These are phyloP conservation scores for Schrankia costaestrigalis DNA, from an alignment of 2,888 invertebrate genomes.

Conservation along the genomic window DNA sequence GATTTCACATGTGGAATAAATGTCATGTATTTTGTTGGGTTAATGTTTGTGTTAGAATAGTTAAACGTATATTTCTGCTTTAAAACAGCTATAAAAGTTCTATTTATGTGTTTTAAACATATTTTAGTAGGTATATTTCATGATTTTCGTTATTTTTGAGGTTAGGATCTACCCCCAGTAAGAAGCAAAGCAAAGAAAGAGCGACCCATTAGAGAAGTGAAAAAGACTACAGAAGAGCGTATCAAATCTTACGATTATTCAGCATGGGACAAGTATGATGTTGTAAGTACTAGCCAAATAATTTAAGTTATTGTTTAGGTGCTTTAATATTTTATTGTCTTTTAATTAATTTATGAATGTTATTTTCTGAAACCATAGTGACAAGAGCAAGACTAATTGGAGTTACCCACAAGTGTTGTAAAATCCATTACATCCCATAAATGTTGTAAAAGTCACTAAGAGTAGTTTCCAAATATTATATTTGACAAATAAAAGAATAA, in stretches of 20 bases:
- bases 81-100: background rate
- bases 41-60: conserved; percentile 7
- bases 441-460: no score
- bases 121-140: background rate
- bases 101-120: background rate
- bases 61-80: conserved; percentile 1
- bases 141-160: conserved; percentile 32
- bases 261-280: conserved; percentile 91
- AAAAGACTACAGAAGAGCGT: conserved; percentile 61
- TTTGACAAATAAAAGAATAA: no score
- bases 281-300: conserved; percentile 81
- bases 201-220: conserved; percentile 43
- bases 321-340: no score
- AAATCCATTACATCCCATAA: no score
- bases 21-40: conserved; percentile 18
- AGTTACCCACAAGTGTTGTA: no score
- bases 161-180: conserved; percentile 76
- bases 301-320: no score
- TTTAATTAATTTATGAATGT: no score
- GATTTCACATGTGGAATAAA: no score
- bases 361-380: no score
- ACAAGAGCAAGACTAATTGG: no score
- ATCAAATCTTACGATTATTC: conserved; percentile 84
- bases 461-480: no score
- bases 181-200: conserved; percentile 73